These are phyloP conservation scores for Heteromormyrus szaboi DNA, from an alignment of 2,797 vertebrate species.

Conservation along the genomic window DNA sequence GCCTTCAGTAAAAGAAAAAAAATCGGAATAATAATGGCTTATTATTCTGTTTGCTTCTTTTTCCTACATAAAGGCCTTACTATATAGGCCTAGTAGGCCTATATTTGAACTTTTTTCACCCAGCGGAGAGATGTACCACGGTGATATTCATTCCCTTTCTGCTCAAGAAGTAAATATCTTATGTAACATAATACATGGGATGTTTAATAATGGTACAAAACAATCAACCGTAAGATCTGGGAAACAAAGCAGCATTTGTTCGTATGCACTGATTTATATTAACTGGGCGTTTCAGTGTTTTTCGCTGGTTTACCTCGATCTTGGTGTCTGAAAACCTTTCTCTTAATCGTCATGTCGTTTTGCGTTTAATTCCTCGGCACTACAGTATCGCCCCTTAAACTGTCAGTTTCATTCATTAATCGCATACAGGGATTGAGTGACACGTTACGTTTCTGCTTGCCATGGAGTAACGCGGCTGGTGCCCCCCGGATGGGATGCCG, in stretches of 20 bases:
- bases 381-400: neutral
- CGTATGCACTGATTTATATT: neutral
- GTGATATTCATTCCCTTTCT: neutral
- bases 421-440: neutral
- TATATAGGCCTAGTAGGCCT: neutral
- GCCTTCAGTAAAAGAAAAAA: neutral
- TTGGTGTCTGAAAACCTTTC: neutral
- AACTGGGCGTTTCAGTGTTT: neutral
- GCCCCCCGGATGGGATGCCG: neutral
- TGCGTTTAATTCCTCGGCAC: neutral
- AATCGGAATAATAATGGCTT: neutral
- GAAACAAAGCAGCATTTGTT: neutral
- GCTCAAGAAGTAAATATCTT: neutral
- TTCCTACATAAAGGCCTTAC: neutral
- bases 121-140: neutral
- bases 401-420: neutral
- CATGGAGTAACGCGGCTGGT: neutral
- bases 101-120: neutral
- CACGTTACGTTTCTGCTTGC: neutral
- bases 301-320: neutral
- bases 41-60: neutral
- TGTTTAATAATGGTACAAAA: neutral
- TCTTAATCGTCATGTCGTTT: neutral
- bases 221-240: neutral
- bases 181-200: neutral